Base-by-base conservation (phyloP, 2,797 vertebrate genomes). In the Falco columbarius region DNA sequence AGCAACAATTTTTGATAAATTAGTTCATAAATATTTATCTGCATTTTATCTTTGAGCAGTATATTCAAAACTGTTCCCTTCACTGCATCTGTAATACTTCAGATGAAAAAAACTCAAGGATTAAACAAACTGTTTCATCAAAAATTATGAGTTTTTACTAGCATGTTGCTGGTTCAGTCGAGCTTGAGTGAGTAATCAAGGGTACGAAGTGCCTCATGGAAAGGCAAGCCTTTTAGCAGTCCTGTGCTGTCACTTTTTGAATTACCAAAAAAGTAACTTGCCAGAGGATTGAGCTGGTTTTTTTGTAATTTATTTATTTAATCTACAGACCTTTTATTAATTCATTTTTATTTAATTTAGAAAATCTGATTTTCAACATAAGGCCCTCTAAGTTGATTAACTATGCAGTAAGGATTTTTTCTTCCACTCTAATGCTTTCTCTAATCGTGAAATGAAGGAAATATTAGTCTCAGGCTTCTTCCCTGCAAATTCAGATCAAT, bases 161-260 rank as follows among this genome's bases (percentile, higher is more conserved):
- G 38, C 19, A 36, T 24, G 54, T 9, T 91, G 67, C 47, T 91
- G 79, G 58, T 72, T 89, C 52, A 36, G 40, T 85, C 71, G 96
- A 86, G 72, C 44, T 40, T 55, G 40, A 89, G 42, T 30, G 65
- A 89, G 26, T 84, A 71, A 82, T 44, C 65, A 89, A 82, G 61
- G 82, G 90, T 89, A 87, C 56, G 42, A 56, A 93, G 56, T 29
- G 86, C 68, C 81, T 83, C 5, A 3, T 79, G 32, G 52, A 95
- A 83, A 92, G 79, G 17, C 75, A 94, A 96, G 54, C 14, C 81
- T 92, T 91, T 65, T 38, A 92, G 55, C 63, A 89, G 73, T n/a
- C 21, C 81, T 24, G 7, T 62, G 42, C 42, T 93, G 77, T 82
- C 54, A 87, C 65, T 89, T 94, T 18, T 52, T 73, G n/a, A 55